These are phyloP conservation scores for Lepus timidus DNA, from an alignment of 2,113 vertebrate genomes.

Conservation along the genomic window DNA sequence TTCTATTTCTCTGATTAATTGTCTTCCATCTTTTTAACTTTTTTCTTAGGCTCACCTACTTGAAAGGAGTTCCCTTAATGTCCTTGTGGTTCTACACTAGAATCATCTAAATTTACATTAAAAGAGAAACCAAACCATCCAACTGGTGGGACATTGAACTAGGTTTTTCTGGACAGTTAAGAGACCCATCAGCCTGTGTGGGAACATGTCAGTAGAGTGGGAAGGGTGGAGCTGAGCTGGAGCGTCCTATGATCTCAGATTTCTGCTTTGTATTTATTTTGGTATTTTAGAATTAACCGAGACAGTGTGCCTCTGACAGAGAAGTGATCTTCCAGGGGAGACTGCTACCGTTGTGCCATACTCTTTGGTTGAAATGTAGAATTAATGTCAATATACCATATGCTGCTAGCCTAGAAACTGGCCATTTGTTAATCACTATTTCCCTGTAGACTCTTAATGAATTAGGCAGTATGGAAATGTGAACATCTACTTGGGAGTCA, in stretches of 20 bases:
- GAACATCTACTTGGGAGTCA: background rate
- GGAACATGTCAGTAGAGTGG: background rate
- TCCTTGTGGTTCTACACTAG: background rate
- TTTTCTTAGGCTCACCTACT: background rate
- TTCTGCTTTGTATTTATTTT: background rate
- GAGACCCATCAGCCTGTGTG: background rate
- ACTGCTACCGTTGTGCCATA: background rate
- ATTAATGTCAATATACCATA: background rate
- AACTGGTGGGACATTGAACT: background rate
- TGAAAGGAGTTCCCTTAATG: background rate
- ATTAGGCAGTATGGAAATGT: background rate
- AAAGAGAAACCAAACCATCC: background rate
- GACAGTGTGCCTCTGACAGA: background rate
- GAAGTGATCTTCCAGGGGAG: background rate
- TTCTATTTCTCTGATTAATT: background rate
- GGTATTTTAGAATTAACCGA: background rate
- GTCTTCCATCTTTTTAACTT: background rate
- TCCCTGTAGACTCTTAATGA: background rate
- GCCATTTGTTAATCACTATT: slow-evolving; percentile 8
- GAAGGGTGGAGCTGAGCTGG: rapidly evolving
- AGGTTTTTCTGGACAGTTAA: background rate
- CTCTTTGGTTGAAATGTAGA: background rate
- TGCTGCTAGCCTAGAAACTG: background rate
- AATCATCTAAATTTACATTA: background rate
- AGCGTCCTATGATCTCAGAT: background rate